phyloP scores from a whole-genome alignment of 2,888 invertebrate species.

The Neoascia interrupta region DNA sequence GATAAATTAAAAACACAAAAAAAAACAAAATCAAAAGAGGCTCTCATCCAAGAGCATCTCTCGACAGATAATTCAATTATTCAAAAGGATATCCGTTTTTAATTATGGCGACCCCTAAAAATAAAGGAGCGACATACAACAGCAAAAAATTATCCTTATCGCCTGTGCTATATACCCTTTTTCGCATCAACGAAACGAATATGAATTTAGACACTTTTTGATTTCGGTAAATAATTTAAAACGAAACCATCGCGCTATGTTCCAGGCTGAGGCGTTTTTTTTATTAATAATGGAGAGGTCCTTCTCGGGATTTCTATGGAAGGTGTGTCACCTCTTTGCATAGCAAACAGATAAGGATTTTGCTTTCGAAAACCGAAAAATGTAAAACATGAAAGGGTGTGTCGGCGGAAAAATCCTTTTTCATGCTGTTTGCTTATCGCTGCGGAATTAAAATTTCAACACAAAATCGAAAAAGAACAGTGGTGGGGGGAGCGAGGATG shows the following conservation, averaged over 20 bases:
- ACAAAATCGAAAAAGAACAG: conserved; percentile 42
- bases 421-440: conserved; percentile 61
- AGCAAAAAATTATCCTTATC: conserved; percentile 34
- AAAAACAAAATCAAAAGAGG: conserved; percentile 12
- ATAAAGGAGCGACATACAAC: background rate
- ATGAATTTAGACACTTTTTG: conserved; percentile 63
- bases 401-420: conserved; percentile 42
- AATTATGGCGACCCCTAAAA: conserved; percentile 17
- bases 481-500: background rate
- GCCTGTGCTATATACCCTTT: conserved; percentile 5
- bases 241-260: conserved; percentile 21
- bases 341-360: conserved; percentile 49
- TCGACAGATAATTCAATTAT: conserved; percentile 52
- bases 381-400: conserved; percentile 63
- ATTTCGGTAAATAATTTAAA: conserved; percentile 61
- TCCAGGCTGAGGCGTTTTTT: conserved; percentile 11
- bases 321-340: conserved; percentile 49
- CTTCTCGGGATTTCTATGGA: background rate
- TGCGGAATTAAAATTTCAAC: conserved; percentile 62
- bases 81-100: conserved; percentile 55
- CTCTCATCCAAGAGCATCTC: conserved; percentile 19
- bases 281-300: conserved; percentile 48
- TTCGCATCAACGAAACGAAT: conserved; percentile 37
- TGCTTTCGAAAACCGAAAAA: conserved; percentile 44
- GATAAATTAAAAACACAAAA: conserved; percentile 21